Conservation (phyloP, 2,113 vertebrate genomes). For the rat (Rattus norvegicus) region GRCr8 NC_086025.1:96504001-96504500, state of each 20-base stretch:
- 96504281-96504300: neutral
- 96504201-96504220: neutral
- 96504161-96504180: neutral
- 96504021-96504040: neutral
- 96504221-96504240: neutral
- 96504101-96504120: neutral
- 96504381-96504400: neutral
- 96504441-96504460: neutral
- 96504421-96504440: neutral
- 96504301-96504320: neutral
- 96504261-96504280: neutral
- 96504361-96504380: neutral
- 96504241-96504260: too few species aligned
- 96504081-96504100: neutral
- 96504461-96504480: neutral
- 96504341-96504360: neutral
- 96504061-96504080: too few species aligned
- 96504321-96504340: neutral
- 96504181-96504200: neutral
- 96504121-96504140: neutral
- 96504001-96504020: neutral
- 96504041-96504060: neutral
- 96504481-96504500: neutral
- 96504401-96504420: neutral
- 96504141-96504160: neutral